Evolutionary conservation across 1,140 invertebrate species (phyloP).

Genomic region (Chelonus insularis): DNA sequence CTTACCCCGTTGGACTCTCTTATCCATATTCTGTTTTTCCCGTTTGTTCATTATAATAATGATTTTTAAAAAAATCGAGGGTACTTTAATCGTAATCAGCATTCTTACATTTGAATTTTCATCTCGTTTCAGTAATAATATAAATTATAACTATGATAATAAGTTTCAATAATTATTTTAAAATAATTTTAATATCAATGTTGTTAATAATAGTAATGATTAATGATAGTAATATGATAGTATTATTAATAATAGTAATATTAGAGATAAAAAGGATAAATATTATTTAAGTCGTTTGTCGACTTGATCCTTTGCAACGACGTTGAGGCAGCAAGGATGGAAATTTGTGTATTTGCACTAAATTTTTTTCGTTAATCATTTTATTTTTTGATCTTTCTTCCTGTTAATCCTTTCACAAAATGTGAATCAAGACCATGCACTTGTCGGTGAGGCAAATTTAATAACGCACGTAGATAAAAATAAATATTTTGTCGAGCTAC

Average conservation of each 20-base stretch:
- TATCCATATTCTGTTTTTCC: neutral
- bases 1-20: neutral
- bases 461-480: conserved; percentile 7
- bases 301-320: conserved; percentile 2
- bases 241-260: neutral
- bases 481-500: conserved; percentile 11
- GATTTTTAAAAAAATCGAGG: neutral
- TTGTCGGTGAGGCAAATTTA: neutral
- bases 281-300: conserved; percentile 2
- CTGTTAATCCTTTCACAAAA: conserved; percentile 3
- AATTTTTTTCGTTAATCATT: conserved; percentile 2
- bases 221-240: too few relatives aligned
- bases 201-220: too few relatives aligned
- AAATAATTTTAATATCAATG: too few relatives aligned
- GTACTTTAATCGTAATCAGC: neutral
- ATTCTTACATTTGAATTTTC: conserved; percentile 5
- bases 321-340: conserved; percentile 21
- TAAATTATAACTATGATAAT: too few relatives aligned
- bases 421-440: conserved; percentile 11
- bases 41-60: neutral
- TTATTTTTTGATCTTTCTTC: neutral
- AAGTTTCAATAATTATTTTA: too few relatives aligned
- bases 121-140: too few relatives aligned
- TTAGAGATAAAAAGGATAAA: neutral
- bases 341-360: conserved; percentile 19